Conservation (phyloP, 2,797 vertebrate species). For the Lepus oiostolus region DNA sequence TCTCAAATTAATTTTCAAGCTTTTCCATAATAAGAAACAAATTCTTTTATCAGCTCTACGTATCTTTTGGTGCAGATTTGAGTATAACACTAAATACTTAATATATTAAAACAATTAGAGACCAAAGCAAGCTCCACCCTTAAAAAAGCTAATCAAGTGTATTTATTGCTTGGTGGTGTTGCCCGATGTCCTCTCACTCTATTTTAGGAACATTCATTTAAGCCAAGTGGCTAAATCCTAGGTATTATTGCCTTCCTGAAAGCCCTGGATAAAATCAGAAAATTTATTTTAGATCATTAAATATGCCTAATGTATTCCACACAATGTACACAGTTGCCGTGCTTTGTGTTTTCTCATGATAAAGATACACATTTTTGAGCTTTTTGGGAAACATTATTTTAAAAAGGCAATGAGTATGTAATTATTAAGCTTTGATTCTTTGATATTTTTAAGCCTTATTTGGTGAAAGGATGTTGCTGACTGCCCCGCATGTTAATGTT, state of each 20-base stretch:
- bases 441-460: constrained; percentile 30
- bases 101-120: constrained; percentile 13
- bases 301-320: neutral
- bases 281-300: neutral
- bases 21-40: constrained; percentile 14
- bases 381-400: constrained; percentile 14
- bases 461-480: constrained; percentile 11
- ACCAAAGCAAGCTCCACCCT: neutral
- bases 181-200: neutral
- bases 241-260: constrained; percentile 1
- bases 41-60: neutral
- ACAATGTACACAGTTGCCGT: neutral
- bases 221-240: neutral
- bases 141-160: neutral
- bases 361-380: neutral
- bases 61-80: neutral
- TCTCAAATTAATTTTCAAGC: neutral
- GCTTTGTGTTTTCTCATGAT: constrained; percentile 28
- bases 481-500: neutral
- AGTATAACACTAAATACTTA: neutral
- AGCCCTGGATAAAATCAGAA: constrained; percentile 28
- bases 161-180: neutral
- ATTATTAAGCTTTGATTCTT: neutral
- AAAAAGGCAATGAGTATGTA: neutral
- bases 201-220: constrained; percentile 12